Conservation (phyloP, 2,113 vertebrate genomes). For the Neogobius melanostomus region DNA sequence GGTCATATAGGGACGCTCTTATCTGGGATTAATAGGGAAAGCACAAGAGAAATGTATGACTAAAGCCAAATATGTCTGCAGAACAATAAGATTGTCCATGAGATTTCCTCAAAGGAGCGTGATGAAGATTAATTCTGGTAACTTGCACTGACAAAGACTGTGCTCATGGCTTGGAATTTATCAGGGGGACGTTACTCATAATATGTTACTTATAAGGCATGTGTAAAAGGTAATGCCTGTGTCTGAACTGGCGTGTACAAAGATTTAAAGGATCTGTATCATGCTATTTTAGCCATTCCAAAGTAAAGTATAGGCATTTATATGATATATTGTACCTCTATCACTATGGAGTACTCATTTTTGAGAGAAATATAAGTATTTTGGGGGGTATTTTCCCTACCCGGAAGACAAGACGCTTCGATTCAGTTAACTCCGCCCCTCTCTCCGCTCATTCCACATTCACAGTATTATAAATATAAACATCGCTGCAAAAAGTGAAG, state of each 20-base stretch:
- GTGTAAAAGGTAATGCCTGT: background rate
- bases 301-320: too few species aligned
- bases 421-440: too few species aligned
- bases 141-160: background rate
- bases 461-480: too few species aligned
- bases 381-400: too few species aligned
- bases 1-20: conserved; percentile 27
- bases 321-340: too few species aligned
- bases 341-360: too few species aligned
- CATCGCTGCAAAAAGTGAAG: too few species aligned
- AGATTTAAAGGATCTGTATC: background rate
- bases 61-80: conserved; percentile 39
- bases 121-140: conserved; percentile 9
- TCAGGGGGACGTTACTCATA: conserved; percentile 21
- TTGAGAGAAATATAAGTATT: too few species aligned
- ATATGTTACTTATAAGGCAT: background rate
- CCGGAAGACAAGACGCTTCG: too few species aligned
- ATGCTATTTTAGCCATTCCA: too few species aligned
- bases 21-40: conserved; percentile 34
- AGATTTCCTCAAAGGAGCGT: conserved; percentile 47
- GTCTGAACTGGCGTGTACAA: background rate
- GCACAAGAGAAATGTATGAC: conserved; percentile 20
- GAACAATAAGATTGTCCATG: conserved; percentile 30
- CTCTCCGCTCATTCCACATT: too few species aligned
- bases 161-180: conserved; percentile 2